A percentile compares a stretch with the other conserved stretches of the same genome.
phyloP scores from a whole-genome alignment of 2,113 vertebrate genomes.

The rabbit (Oryctolagus cuniculus) region mOryCun1.1 NC_091451.1:17883501-17884000 shows the following conservation, averaged over 20 bases:
- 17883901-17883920: neutral
- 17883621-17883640: neutral
- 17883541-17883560: no score
- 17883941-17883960: no score
- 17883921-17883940: neutral
- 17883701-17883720: no score
- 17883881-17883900: neutral
- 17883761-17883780: neutral
- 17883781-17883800: neutral
- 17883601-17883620: neutral
- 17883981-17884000: no score
- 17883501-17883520: no score
- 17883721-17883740: neutral
- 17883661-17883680: accelerated
- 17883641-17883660: neutral
- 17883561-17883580: no score
- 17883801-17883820: neutral
- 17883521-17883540: no score
- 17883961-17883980: no score
- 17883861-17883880: neutral
- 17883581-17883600: neutral
- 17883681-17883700: neutral
- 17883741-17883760: neutral
- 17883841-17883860: neutral
- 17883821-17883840: neutral